These are phyloP conservation scores for Germaria angustata DNA, from an alignment of 2,888 invertebrate genomes.

Conservation along the genomic window DNA sequence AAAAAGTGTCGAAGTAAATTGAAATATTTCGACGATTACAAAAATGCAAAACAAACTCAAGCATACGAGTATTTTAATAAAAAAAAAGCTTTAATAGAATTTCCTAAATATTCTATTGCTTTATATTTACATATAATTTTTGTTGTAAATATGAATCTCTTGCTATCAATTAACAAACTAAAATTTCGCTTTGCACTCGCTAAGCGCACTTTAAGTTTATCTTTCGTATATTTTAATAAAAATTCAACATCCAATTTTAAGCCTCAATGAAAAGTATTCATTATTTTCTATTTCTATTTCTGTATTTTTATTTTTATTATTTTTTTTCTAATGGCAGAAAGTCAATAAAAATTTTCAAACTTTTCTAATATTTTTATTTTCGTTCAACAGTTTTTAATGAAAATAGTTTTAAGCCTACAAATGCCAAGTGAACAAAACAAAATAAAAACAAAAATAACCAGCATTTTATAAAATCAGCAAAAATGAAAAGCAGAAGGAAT, in stretches of 20 bases:
- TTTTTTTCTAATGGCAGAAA: constrained; percentile 63
- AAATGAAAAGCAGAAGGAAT: constrained; percentile 15
- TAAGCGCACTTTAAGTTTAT: constrained; percentile 33
- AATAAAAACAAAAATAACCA: constrained; percentile 10
- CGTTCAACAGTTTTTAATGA: constrained; percentile 57
- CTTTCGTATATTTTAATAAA: constrained; percentile 49
- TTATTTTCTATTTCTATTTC: constrained; percentile 16
- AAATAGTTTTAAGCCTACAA: constrained; percentile 62
- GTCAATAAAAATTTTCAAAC: constrained; percentile 67
- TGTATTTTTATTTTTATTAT: background rate
- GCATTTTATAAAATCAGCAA: constrained; percentile 39
- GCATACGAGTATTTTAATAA: too few relatives aligned
- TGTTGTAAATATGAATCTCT: background rate
- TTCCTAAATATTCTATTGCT: too few relatives aligned
- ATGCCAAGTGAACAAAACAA: constrained; percentile 13
- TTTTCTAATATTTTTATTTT: constrained; percentile 61
- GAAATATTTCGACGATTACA: too few relatives aligned
- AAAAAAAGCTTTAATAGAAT: too few relatives aligned
- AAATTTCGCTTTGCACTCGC: background rate
- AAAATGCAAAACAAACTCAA: too few relatives aligned
- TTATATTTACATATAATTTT: too few relatives aligned
- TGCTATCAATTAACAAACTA: background rate
- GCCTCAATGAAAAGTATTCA: constrained; percentile 51
- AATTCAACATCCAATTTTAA: constrained; percentile 18
- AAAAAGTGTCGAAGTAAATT: too few relatives aligned